Evolutionary conservation across 1,140 invertebrate species (phyloP), one percentile per base, ranked within the genome.

Genomic region (Achatina immaculata): DNA sequence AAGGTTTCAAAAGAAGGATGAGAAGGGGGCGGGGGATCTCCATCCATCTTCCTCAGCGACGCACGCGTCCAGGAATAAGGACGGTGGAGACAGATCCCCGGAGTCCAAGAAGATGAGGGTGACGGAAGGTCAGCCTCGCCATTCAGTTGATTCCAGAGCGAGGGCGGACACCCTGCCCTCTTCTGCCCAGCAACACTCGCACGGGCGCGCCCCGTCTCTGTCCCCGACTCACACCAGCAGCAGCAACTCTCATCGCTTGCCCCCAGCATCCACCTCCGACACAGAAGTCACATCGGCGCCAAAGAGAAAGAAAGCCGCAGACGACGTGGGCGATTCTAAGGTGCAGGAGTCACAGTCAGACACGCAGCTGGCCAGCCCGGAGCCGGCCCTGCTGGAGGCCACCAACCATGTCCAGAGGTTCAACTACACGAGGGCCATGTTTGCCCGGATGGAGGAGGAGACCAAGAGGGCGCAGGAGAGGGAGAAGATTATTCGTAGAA

Each of bases 401-500:
- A 85, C 87, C 28, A 88, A 84, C 69, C 88, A 89, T 82, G 86
- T 89, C 9, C 84, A 89, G 28, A 92, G 97, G 71, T 98, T 98
- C 91, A 97, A 97, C 89, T 96, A 95, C 90, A 97, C 97, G 0
- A 92, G 96, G 45, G 96, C 96, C 38, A 93, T 98, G 36, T 98
- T 98, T 91, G 96, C 98, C 90, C 96, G 97, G 88, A 92, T 98
- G 78, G 96, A 96, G 36, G 87, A 89, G 65, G 86, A 90, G 76
- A 85, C 66, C 38, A 85, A 82, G 51, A 48, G 83, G 36, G 58
- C 80, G 21, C 93, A 93, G 16, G 88, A 90, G 78, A 82, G 81
- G 69, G 87, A 90, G 80, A 86, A 73, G 48, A 78, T 78, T 34
- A 74, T 80, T 48, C 78, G 65, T 93, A 94, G 81, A 94, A 95